Base-by-base conservation (phyloP, 2,888 invertebrate species). In the Perizoma affinitatum region DNA sequence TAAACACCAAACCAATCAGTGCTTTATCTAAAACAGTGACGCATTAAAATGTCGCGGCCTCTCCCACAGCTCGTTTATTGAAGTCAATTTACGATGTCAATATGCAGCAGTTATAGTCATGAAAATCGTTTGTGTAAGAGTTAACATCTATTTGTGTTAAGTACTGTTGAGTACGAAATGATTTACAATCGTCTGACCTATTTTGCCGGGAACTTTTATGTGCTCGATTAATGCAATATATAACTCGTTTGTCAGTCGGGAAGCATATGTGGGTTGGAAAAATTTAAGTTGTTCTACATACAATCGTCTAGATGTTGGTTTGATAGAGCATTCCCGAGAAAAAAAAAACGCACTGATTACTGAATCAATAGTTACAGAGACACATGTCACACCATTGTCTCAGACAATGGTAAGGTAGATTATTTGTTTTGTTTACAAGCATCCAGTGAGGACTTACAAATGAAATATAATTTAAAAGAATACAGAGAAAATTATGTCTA, bases 81-180 rank as follows among this genome's bases (percentile, higher is more conserved):
- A 66, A 66, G 53, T 51, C 65, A 65, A 65, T 61, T 61, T 43
- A 54, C 57, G 4, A 41, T 50, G 58, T 60, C 62, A 62, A 64
- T 60, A 57, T 22, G 22, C 3, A 22, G 59, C 49, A 51, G 61
- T 59, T 49, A 48, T n/a, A n/a, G n/a, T 54, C 7, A 57, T 61
- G 50, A 60, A 43, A 49, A 53, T n/a, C 49, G 48, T 60, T 65
- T 56, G 55, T 42, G 49, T 38, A 56, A 59, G 9, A 44, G 36
- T 10, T 22, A 48, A 47, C 11, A 46, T 38, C 43, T 44, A 60
- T 58, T 63, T 47, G 57, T 55, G 57, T 60, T 58, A 57, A 61
- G 58, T 51, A 41, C 40, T 49, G 33, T 44, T 47, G 45, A 60
- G 53, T 58, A 55, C 54, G 49, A 48, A 57, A 65, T 63, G 59